Base-by-base conservation (phyloP, 2,888 invertebrate species). In the Phoronis australis region DNA sequence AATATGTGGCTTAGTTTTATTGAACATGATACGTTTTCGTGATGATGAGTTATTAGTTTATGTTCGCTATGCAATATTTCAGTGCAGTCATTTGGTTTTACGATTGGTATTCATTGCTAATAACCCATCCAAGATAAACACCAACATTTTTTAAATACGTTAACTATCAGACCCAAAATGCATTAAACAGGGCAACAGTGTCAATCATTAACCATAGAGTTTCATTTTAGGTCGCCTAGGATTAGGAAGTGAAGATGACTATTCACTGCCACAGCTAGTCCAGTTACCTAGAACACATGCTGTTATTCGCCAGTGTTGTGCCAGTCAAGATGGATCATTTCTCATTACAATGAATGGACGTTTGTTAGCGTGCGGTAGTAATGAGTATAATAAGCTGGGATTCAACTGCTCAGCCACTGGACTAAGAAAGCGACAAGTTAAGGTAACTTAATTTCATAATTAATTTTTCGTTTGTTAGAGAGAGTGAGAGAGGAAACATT, bases 361-460 rank as follows among this genome's bases (percentile, higher is more conserved):
- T 18, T 61, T 76, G 9, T 54, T 75, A 25, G 73, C 75, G 1
- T 71, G 68, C 57, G 76, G 76, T 5, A 75, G 73, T 48, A 76
- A 76, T 50, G 71, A 76, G 54, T 52, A 65, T 49, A 76, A 76
- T 56, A 76, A 73, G 56, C 65, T 76, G 1, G 75, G 76, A 20
- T 65, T 75, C 48, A 75, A 75, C 56, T 66, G 66, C 22, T 59
- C 65, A 41, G 69, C 69, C 2, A 64, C 68, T 6, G 75, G 74
- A 3, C 59, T 75, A 12, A 56, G 66, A 37, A 68, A 68, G 49
- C 53, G 61, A 26, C 65, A 67, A 54, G 55, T 61, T 31, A 60
- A 61, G 60, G 66, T 68, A 37, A 25, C 31, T 31, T 31, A 31
- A 31, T 31, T n/a, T n/a, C n/a, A n/a, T n/a, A n/a, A n/a, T n/a